Percentiles rank a stretch among this genome's conserved stretches.
phyloP scores from a whole-genome alignment of 2,888 invertebrate species.

The Drosophila paranaensis region DNA sequence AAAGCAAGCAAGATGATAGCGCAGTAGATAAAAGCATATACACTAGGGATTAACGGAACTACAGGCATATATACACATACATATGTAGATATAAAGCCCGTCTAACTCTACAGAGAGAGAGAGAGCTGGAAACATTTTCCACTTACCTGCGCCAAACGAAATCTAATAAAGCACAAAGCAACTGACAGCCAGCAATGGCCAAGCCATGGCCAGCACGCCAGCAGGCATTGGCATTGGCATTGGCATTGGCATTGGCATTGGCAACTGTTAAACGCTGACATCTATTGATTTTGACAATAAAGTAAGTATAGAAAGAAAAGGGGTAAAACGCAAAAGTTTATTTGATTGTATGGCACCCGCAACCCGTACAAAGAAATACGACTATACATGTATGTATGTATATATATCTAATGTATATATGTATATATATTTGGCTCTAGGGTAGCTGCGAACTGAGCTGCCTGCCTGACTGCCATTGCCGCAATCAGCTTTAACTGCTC shows the following conservation, averaged over 20 bases:
- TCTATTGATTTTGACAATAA: constrained; percentile 71
- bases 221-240: constrained; percentile 60
- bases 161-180: constrained; percentile 54
- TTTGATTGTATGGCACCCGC: constrained; percentile 60
- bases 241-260: constrained; percentile 49
- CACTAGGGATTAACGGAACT: constrained; percentile 10
- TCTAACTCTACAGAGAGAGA: not conserved
- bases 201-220: constrained; percentile 20
- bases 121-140: constrained; percentile 5
- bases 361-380: constrained; percentile 18
- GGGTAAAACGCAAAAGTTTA: constrained; percentile 48
- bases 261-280: constrained; percentile 71
- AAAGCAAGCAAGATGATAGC: constrained; percentile 28
- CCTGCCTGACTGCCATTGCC: constrained; percentile 17
- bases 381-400: not conserved
- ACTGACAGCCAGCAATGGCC: constrained; percentile 21
- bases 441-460: constrained; percentile 14
- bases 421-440: constrained; percentile 4
- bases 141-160: constrained; percentile 47
- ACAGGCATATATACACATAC: not conserved
- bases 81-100: not conserved
- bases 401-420: no score
- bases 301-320: constrained; percentile 4
- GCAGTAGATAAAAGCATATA: constrained; percentile 20
- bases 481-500: constrained; percentile 56